These are phyloP conservation scores for Sipha maydis DNA, from an alignment of 2,888 invertebrate genomes.

Conservation along the genomic window DNA sequence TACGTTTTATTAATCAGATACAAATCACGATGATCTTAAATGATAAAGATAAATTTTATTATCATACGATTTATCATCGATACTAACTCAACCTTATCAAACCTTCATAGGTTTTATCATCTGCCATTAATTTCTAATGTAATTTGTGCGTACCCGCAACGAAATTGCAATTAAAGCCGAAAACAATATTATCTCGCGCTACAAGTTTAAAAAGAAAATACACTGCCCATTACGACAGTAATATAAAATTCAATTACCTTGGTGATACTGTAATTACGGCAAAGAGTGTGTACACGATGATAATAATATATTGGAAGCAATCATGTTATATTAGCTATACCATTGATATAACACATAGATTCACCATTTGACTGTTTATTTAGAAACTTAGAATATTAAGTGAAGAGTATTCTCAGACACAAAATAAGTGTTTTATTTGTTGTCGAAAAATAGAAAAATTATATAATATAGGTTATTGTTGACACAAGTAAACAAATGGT, in stretches of 20 bases:
- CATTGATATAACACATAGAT: too few species aligned
- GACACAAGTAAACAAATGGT: too few species aligned
- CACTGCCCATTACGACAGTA: neutral
- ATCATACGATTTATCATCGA: constrained; percentile 17
- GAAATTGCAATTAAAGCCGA: neutral
- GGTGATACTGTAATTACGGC: neutral
- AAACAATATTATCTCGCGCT: constrained; percentile 10
- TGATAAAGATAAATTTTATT: constrained; percentile 28
- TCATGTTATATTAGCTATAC: too few species aligned
- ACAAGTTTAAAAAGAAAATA: constrained; percentile 17
- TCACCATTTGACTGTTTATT: too few species aligned
- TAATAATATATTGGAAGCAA: neutral
- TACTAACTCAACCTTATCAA: constrained; percentile 27
- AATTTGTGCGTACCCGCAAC: neutral
- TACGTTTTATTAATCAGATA: neutral
- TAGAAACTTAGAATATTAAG: too few species aligned
- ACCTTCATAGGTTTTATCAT: neutral
- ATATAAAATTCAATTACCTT: constrained; percentile 26
- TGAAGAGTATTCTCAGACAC: too few species aligned
- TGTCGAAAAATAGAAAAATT: too few species aligned
- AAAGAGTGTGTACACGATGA: neutral
- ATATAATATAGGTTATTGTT: too few species aligned
- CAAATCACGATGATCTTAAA: constrained; percentile 14
- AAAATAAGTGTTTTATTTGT: too few species aligned
- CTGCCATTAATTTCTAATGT: neutral